Conservation (phyloP, 2,113 vertebrate genomes). For the Leptosomus discolor region DNA sequence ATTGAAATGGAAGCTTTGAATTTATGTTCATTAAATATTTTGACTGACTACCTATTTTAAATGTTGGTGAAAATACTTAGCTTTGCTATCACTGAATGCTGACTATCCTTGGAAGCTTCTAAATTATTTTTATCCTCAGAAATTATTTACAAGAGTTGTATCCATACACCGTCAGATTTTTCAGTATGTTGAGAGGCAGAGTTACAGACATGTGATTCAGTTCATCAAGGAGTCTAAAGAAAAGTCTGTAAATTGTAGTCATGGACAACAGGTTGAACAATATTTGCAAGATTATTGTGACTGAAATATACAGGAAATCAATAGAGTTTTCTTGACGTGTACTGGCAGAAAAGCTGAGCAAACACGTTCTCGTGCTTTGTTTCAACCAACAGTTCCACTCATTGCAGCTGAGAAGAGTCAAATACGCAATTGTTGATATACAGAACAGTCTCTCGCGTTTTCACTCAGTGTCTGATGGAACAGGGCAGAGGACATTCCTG, state of each 20-base stretch:
- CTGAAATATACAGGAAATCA: background rate
- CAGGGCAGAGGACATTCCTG: background rate
- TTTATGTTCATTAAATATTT: background rate
- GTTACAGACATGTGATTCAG: background rate
- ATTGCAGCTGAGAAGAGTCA: background rate
- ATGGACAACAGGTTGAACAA: background rate
- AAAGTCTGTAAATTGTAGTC: background rate
- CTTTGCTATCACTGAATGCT: background rate
- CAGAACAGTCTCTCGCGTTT: background rate
- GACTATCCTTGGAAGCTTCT: background rate
- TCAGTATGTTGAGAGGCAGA: background rate
- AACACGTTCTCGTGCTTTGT: accelerated
- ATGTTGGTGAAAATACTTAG: background rate
- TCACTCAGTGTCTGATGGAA: background rate
- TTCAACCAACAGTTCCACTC: background rate
- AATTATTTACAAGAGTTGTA: background rate
- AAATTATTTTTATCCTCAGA: background rate
- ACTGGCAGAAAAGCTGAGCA: background rate
- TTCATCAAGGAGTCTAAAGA: background rate
- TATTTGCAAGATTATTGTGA: background rate
- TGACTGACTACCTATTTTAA: background rate
- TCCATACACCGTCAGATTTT: background rate
- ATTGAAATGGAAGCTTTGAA: background rate
- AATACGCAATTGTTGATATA: background rate
- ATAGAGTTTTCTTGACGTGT: background rate